These are phyloP conservation scores for Melipona bicolor DNA, from an alignment of 2,888 invertebrate species.

Conservation along the genomic window DNA sequence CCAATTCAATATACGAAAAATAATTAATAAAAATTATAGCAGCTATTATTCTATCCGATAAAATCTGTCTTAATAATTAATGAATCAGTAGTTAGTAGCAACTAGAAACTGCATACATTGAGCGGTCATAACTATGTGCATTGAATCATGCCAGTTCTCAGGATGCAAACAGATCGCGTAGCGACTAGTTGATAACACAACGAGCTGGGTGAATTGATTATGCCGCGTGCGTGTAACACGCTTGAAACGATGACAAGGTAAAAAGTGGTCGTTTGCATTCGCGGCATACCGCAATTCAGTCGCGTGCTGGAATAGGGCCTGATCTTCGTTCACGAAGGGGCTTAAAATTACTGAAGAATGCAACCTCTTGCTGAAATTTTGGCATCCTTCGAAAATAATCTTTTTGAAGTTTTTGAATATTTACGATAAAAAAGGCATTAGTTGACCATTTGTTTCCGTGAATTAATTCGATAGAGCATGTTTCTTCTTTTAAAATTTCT, in stretches of 20 bases:
- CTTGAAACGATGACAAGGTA: constrained; percentile 44
- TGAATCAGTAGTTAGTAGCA: neutral
- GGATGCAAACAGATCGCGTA: constrained; percentile 40
- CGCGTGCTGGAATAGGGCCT: constrained; percentile 28
- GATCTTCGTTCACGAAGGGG: constrained; percentile 24
- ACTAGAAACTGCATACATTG: neutral
- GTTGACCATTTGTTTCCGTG: neutral
- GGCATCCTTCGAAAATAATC: neutral
- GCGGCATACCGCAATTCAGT: constrained; percentile 35
- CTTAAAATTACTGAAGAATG: constrained; percentile 44
- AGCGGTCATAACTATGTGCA: constrained; percentile 11
- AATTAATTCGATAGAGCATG: neutral
- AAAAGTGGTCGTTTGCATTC: constrained; percentile 46
- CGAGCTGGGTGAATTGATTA: constrained; percentile 18
- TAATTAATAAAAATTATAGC: neutral
- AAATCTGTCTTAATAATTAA: neutral
- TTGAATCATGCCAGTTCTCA: constrained; percentile 24
- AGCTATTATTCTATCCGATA: neutral
- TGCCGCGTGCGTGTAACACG: constrained; percentile 3
- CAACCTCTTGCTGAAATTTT: neutral
- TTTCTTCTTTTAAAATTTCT: neutral
- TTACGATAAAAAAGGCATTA: constrained; percentile 8
- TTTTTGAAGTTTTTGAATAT: constrained; percentile 19
- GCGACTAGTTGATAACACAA: constrained; percentile 16
- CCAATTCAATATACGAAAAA: neutral